Base-by-base conservation (phyloP, 1,140 invertebrate species). In the Drosophila asahinai region DNA sequence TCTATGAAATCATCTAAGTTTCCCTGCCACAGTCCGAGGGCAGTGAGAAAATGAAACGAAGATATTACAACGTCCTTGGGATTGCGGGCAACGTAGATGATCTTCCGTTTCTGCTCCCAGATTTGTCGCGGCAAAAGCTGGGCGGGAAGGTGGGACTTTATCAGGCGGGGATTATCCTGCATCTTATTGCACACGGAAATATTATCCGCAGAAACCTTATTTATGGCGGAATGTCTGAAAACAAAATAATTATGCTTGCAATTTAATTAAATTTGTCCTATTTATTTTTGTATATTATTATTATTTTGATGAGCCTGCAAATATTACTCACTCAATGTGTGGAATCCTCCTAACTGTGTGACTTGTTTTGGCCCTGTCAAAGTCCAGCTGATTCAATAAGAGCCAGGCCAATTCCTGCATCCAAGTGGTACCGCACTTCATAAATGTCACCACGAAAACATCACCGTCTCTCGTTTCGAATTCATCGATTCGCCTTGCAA, bases 371-470 rank as follows among this genome's bases (percentile, higher is more conserved):
- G 81, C 93, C 42, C 42, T 1, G 8, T 76, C 67, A 73, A 54
- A 86, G 40, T 96, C 93, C 36, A 95, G 93, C 64, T 95, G 89
- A 74, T 95, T 95, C 52, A 93, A 83, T 42, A 96, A 91, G 2
- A 95, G 77, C 94, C 95, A 96, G 3, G 95, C 92, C 87, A 96
- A 93, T 83, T 96, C 95, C 92, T 96, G 95, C 5, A 94, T 94
- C 95, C 95, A 96, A 19, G 95, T 96, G 7, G 96, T 96, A 7
- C 95, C 82, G 48, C 64, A 57, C 92, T 74, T 92, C 38, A 94
- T 94, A 83, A 91, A 94, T 45, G 93, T 92, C 3, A 93, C 92
- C 49, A 95, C 77, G 93, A 93, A 94, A 6, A 94, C 82, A 87
- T 95, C 94, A 83, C 93, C 93, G 5, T 84, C 65, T 38, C 91